Base-by-base conservation (phyloP, 1,140 invertebrate species). In the Parasteatoda tepidariorum region DNA sequence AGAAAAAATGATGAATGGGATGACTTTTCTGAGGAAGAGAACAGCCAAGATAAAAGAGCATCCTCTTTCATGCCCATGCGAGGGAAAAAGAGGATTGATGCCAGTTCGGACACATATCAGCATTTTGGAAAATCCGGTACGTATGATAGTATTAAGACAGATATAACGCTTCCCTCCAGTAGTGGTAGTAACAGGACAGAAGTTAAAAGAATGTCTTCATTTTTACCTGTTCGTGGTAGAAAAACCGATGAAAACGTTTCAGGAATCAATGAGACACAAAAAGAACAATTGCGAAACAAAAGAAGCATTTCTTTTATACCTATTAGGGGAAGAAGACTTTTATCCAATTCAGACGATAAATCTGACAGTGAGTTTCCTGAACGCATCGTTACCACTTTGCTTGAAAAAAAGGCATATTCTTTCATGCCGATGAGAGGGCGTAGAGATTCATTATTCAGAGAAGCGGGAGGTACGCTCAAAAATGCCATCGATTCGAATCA, bases 31-130 rank as follows among this genome's bases (percentile, higher is more conserved):
- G 62, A 66, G 31, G 66, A 81, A 30, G 57, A 75, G 31, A 33
- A 61, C 22, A 62, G 5, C n/a, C 26, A 54, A 54, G 75, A 78
- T 30, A 78, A 78, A 34, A 18, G 62, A 41, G 61, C 59, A 34
- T 78, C 75, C 6, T 64, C 61, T 26, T 78, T 78, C 33, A 64
- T 78, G 61, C 61, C 75, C 2, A 78, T 78, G 59, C 33, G 75
- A 13, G 75, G 75, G 9, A 41, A 30, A 31, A 71, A 71, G 41
- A 34, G 22, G 4, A 18, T 18, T 28, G 28, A 66, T n/a, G n/a
- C 2, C 57, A 22, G 9, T 59, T 22, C 57, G 2, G 57, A 61
- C 24, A 38, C 33, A 2, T 61, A 38, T 30, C 22, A 18, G 28
- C 73, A 75, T 24, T 33, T 61, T 5, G 73, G 73, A 30, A 75